Evolutionary conservation across 2,888 invertebrate genomes (phyloP).

Genomic region (Polyploca ridens): DNA sequence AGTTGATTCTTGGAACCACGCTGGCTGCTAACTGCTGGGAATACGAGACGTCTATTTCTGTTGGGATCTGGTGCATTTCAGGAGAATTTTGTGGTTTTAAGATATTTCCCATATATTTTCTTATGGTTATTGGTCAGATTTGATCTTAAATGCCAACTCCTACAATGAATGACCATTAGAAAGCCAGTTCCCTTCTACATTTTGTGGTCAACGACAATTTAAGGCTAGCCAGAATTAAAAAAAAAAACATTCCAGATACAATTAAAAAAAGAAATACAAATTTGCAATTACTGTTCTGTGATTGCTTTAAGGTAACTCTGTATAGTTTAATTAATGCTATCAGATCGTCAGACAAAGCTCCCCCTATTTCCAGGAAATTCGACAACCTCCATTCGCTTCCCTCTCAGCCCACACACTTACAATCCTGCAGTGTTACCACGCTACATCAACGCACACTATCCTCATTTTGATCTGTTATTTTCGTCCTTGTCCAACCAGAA

Average conservation of each 20-base stretch:
- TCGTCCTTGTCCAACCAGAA: not conserved
- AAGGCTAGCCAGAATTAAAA: too few relatives aligned
- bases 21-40: slow-evolving; percentile 15
- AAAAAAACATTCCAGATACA: too few relatives aligned
- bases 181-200: too few relatives aligned
- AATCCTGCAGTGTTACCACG: slow-evolving; percentile 6
- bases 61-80: slow-evolving; percentile 15
- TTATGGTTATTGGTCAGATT: too few relatives aligned
- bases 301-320: not conserved
- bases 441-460: not conserved
- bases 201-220: too few relatives aligned
- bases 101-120: slow-evolving; percentile 12
- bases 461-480: slow-evolving; percentile 3
- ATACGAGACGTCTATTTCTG: slow-evolving; percentile 33
- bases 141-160: too few relatives aligned
- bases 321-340: not conserved
- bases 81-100: slow-evolving; percentile 21
- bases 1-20: slow-evolving; percentile 41
- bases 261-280: too few relatives aligned
- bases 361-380: not conserved
- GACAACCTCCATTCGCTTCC: not conserved
- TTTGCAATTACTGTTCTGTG: too few relatives aligned
- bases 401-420: slow-evolving; percentile 1
- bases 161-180: too few relatives aligned
- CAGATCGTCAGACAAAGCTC: not conserved